These are phyloP conservation scores for Dromiciops gliroides DNA, from an alignment of 2,113 vertebrate species.

Conservation along the genomic window DNA sequence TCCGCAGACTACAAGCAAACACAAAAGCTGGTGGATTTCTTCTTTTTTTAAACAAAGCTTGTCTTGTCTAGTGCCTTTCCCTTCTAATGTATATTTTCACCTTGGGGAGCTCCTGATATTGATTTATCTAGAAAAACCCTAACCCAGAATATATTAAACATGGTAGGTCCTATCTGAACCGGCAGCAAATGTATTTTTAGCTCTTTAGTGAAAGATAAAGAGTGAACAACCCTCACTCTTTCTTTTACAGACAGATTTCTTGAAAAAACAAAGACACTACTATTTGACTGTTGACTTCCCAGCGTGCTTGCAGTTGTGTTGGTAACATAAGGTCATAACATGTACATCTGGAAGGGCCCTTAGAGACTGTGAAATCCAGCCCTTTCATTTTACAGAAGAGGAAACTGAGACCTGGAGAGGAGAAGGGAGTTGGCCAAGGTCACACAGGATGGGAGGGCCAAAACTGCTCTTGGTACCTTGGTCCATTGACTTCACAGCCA, in stretches of 20 bases:
- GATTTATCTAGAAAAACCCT: conserved; percentile 74
- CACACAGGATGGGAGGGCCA: background rate
- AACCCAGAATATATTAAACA: conserved; percentile 64
- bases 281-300: conserved; percentile 61
- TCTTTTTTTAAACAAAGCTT: conserved; percentile 51
- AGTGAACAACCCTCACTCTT: conserved; percentile 45
- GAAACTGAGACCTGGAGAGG: background rate
- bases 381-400: background rate
- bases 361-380: background rate
- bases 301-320: conserved; percentile 2
- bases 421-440: background rate
- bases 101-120: conserved; percentile 68
- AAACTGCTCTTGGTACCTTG: background rate
- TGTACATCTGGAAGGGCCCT: conserved; percentile 10
- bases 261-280: conserved; percentile 50
- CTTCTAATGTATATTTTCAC: conserved; percentile 74
- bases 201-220: conserved; percentile 67
- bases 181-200: conserved; percentile 64
- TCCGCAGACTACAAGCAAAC: conserved; percentile 5
- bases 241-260: conserved; percentile 63
- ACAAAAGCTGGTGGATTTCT: background rate
- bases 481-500: background rate
- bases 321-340: conserved; percentile 50
- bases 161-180: conserved; percentile 58
- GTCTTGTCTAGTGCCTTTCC: conserved; percentile 59